Evolutionary conservation across 2,113 vertebrate species (phyloP).

Genomic region (Aegithalos caudatus): DNA sequence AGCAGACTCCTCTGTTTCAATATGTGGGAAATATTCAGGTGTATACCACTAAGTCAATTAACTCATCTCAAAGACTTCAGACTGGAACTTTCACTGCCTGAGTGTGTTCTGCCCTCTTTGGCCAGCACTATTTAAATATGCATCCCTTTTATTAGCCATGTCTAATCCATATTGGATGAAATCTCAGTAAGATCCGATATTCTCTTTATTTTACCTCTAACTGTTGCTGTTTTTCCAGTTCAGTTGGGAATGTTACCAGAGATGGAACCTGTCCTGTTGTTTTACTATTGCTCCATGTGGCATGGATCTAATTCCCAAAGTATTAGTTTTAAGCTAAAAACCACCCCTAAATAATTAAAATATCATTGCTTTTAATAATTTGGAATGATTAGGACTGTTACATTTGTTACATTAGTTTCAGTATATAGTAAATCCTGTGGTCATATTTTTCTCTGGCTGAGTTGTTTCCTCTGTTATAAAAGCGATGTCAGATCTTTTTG

Average conservation of each 20-base stretch:
- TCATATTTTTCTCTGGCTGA: not conserved
- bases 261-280: not conserved
- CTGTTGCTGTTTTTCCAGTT: not conserved
- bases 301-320: not conserved
- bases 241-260: not conserved
- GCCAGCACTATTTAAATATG: not conserved
- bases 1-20: not conserved
- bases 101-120: not conserved
- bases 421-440: not conserved
- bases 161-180: not conserved
- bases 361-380: not conserved
- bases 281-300: not conserved
- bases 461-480: not conserved
- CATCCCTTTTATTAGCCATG: not conserved
- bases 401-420: not conserved
- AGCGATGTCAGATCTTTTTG: not conserved
- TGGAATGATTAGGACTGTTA: not conserved
- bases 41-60: not conserved
- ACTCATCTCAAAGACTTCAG: not conserved
- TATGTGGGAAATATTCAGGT: not conserved
- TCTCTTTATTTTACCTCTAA: not conserved
- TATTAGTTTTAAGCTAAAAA: not conserved
- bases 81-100: not conserved
- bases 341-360: not conserved
- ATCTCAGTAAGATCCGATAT: accelerated